Evolutionary conservation across 2,113 vertebrate genomes (phyloP), one percentile per base, ranked within the genome.

Genomic region (Motacilla alba): DNA sequence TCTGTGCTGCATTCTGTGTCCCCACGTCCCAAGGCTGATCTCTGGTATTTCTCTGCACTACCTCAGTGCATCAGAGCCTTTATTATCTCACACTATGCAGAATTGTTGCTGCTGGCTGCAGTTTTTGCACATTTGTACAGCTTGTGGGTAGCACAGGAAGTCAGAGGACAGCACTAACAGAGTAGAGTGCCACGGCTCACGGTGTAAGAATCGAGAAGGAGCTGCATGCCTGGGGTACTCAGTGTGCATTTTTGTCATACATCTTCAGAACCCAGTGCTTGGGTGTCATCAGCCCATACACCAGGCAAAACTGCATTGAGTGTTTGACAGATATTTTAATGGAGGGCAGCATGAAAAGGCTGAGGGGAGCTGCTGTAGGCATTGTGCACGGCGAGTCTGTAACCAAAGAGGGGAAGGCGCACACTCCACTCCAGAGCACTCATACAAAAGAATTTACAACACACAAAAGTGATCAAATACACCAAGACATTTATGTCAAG

Each of bases 351-450:
- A 13, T 10, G 33, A 58, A 46, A 72, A 67, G 52, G 24, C 63
- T 63, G 52, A 16, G 24, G n/a, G 67, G 47, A 66, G 30, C 37
- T 49, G 31, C 68, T 58, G 27, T 8, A 53, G 86, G 37, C 15
- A 0, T 8, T 30, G 3, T 15, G 20, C 23, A 28, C 33, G 27
- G 15, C 2, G 33, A 35, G 31, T 39, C 27, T 44, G 39, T 53
- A 72, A 11, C 31, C 53, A 31, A 33, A 67, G 37, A 80, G 49
- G 37, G 47, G 28, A 69, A 69, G 24, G 24, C 1, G 0, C 0
- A 0, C 6, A 0, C 62, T 52, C 22, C 0, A 2, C 72, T 62
- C 37, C 50, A 22, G 67, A 62, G 27, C 31, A 5, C 15, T 44
- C 24, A 1, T 5, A 60, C 22, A 50, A 39, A 58, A 77, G 26